A percentile compares a stretch with the other conserved stretches of the same genome.
Conservation (phyloP, 2,888 invertebrate genomes). For the Agelastica alni region DNA sequence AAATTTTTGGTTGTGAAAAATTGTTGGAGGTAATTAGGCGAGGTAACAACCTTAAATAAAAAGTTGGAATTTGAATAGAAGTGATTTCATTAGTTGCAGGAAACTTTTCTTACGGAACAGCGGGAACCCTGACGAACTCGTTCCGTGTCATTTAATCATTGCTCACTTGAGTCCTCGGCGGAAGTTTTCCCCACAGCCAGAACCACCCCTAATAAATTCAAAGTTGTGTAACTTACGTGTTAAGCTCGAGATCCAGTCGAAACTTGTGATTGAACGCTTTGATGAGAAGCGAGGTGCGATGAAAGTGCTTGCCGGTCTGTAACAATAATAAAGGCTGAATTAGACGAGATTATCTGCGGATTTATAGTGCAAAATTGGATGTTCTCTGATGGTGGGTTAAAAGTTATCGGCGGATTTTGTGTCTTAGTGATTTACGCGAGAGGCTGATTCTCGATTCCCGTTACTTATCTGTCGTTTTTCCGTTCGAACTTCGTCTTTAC, state of each 20-base stretch:
- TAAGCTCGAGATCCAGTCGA: slow-evolving; percentile 93
- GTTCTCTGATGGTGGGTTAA: slow-evolving; percentile 18
- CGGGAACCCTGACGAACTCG: slow-evolving; percentile 2
- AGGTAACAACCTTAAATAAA: no score
- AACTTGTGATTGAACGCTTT: slow-evolving; percentile 97
- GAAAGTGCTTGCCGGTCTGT: slow-evolving; percentile 91
- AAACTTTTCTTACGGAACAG: no score
- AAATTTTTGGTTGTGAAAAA: no score
- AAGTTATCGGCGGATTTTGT: slow-evolving; percentile 23
- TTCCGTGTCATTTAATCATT: slow-evolving; percentile 20
- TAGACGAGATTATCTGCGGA: slow-evolving; percentile 23
- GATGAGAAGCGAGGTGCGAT: slow-evolving; percentile 92
- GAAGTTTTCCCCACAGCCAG: slow-evolving; percentile 19
- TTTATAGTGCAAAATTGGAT: slow-evolving; percentile 21
- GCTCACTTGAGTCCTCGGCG: slow-evolving; percentile 13
- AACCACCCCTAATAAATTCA: slow-evolving; percentile 27
- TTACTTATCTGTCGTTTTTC: slow-evolving; percentile 4
- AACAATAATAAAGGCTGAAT: slow-evolving; percentile 54
- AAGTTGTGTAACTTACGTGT: slow-evolving; percentile 76
- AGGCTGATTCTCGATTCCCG: slow-evolving; percentile 14
- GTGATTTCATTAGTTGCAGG: no score
- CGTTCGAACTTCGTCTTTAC: slow-evolving; percentile 7
- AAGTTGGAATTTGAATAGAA: no score
- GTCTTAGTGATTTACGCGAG: slow-evolving; percentile 19
- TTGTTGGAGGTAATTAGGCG: no score